A percentile compares a stretch with the other conserved stretches of the same genome.
These are phyloP conservation scores for Phortica magna DNA, from an alignment of 2,888 invertebrate species.

Conservation along the genomic window DNA sequence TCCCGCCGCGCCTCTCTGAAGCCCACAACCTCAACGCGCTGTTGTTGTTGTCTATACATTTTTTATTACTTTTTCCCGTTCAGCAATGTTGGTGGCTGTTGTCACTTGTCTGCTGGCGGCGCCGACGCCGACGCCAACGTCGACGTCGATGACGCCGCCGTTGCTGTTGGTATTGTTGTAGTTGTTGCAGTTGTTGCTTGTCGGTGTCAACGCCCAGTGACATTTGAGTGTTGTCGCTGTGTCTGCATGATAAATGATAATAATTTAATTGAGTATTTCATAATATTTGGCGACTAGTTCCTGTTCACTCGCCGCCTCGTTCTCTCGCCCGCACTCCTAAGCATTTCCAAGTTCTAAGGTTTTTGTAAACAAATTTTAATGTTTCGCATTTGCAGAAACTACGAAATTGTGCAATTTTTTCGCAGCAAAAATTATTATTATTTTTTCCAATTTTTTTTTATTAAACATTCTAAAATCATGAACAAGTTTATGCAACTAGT, in stretches of 20 bases:
- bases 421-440: background rate
- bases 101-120: conserved; percentile 46
- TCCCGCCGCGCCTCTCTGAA: conserved; percentile 35
- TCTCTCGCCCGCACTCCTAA: background rate
- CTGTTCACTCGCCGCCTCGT: background rate
- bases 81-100: conserved; percentile 48
- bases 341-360: background rate
- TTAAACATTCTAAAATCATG: background rate
- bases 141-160: conserved; percentile 18
- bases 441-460: background rate
- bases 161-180: conserved; percentile 45
- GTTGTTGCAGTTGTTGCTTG: conserved; percentile 37
- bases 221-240: conserved; percentile 45
- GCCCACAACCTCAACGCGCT: conserved; percentile 19
- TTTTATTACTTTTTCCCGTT: background rate
- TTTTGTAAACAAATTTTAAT: conserved; percentile 21
- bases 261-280: conserved; percentile 70
- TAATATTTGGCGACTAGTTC: conserved; percentile 44
- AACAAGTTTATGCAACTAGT: background rate
- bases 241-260: conserved; percentile 70
- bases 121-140: conserved; percentile 42
- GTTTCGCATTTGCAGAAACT: background rate
- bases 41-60: background rate
- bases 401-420: conserved; percentile 48
- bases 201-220: conserved; percentile 34